Evolutionary conservation across 2,888 invertebrate species (phyloP).

Genomic region (Endotricha flammealis): DNA sequence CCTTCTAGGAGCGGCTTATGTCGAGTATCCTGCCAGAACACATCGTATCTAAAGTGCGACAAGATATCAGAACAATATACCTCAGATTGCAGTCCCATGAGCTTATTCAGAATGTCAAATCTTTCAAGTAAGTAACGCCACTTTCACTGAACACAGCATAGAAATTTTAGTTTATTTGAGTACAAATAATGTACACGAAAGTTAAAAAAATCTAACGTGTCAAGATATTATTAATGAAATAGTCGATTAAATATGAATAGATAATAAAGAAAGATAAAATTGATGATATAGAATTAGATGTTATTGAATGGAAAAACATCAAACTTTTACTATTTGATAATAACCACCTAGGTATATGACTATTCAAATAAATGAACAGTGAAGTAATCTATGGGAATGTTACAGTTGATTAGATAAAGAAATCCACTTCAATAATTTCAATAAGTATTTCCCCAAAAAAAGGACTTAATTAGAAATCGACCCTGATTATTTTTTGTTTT

Average conservation of each 20-base stretch:
- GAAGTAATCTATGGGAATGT: no score
- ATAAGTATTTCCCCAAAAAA: slow-evolving; percentile 2
- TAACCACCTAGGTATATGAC: no score
- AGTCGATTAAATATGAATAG: no score
- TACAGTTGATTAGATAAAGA: background rate
- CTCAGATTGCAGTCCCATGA: slow-evolving; percentile 66
- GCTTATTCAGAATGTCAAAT: slow-evolving; percentile 50
- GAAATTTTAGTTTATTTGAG: no score
- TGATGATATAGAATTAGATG: no score
- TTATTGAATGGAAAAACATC: no score
- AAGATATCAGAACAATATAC: slow-evolving; percentile 78
- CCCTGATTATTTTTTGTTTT: background rate
- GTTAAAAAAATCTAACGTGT: no score
- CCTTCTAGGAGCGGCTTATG: slow-evolving; percentile 86
- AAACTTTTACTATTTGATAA: no score
- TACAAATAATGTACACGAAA: no score
- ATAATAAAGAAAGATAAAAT: no score
- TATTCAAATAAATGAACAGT: background rate
- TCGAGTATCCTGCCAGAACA: slow-evolving; percentile 92
- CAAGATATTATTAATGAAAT: no score
- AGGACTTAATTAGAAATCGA: no score
- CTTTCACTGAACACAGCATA: background rate
- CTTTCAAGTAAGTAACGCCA: slow-evolving; percentile 53
- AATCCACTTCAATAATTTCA: background rate
- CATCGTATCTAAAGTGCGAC: slow-evolving; percentile 82